Evolutionary conservation across 92 coral and sea anemone species (phyloP).

Genomic region (Nematostella vectensis): DNA sequence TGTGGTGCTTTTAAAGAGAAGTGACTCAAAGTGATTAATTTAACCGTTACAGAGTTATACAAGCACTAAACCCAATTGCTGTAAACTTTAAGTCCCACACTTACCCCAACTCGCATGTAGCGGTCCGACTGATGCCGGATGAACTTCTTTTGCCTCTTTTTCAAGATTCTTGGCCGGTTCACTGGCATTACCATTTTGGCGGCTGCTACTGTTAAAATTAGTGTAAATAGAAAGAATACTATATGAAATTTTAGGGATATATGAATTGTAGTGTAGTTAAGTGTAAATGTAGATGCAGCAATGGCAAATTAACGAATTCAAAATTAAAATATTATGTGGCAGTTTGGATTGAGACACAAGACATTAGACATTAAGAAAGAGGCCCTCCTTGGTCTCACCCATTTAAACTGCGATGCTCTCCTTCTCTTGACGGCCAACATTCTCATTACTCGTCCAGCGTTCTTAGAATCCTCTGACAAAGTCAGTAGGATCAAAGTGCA

Average conservation of each 20-base stretch:
- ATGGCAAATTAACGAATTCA: no score
- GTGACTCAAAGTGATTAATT: not conserved
- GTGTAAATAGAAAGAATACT: no score
- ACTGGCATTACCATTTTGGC: slow-evolving; percentile 79
- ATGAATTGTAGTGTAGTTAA: no score
- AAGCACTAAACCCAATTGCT: no score
- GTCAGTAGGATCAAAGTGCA: slow-evolving; percentile 13
- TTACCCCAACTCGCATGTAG: slow-evolving; percentile 76
- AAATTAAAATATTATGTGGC: no score
- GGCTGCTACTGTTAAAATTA: no score
- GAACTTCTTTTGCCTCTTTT: slow-evolving; percentile 85
- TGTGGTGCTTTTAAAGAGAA: slow-evolving; percentile 77
- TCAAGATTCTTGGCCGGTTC: slow-evolving; percentile 65
- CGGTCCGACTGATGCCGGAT: slow-evolving; percentile 99
- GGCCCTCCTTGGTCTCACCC: slow-evolving; percentile 89
- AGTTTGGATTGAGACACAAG: slow-evolving; percentile 84
- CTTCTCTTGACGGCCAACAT: slow-evolving; percentile 91
- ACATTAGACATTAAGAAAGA: slow-evolving; percentile 68
- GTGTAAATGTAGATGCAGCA: no score
- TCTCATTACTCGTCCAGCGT: slow-evolving; percentile 55
- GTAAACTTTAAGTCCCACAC: no score
- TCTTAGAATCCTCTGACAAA: slow-evolving; percentile 7
- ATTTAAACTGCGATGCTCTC: slow-evolving; percentile 65
- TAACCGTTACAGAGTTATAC: not conserved
- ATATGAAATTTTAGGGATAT: no score